These are phyloP conservation scores for Pandemis corylana DNA, from an alignment of 2,888 invertebrate species.

Conservation along the genomic window DNA sequence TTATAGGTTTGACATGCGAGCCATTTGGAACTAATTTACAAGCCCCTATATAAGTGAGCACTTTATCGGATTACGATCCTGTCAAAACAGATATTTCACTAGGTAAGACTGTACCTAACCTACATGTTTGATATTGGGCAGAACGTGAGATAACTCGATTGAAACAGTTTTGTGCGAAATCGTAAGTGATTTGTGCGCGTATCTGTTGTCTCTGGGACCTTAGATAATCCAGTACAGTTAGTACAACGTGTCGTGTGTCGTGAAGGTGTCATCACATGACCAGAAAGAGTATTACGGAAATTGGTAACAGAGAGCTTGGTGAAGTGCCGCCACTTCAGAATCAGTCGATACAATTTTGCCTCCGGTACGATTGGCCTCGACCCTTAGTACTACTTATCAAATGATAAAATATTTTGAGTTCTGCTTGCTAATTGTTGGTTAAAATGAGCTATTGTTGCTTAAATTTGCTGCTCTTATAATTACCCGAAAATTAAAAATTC, in stretches of 20 bases:
- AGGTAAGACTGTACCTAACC: slow-evolving; percentile 5
- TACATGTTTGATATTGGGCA: slow-evolving; percentile 14
- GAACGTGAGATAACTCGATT: slow-evolving; percentile 9
- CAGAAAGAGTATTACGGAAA: no score
- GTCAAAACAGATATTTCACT: slow-evolving; percentile 24
- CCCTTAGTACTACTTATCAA: no score
- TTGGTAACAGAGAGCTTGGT: no score
- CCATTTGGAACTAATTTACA: slow-evolving; percentile 36
- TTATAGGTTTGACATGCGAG: slow-evolving; percentile 31
- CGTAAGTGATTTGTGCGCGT: background rate
- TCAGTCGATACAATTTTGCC: no score
- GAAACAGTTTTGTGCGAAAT: background rate
- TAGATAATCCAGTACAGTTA: background rate
- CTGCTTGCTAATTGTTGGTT: no score
- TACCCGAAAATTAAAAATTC: no score
- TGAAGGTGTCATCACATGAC: no score
- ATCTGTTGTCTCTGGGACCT: background rate
- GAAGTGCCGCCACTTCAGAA: no score
- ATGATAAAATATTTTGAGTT: no score
- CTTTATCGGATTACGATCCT: slow-evolving; percentile 37
- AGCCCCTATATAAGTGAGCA: slow-evolving; percentile 21
- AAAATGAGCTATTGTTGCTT: no score
- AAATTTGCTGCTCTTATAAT: no score
- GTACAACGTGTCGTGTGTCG: background rate
- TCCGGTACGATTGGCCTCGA: no score